These are phyloP conservation scores for Meloidogyne hapla DNA, from an alignment of 1,140 invertebrate species.

Conservation along the genomic window DNA sequence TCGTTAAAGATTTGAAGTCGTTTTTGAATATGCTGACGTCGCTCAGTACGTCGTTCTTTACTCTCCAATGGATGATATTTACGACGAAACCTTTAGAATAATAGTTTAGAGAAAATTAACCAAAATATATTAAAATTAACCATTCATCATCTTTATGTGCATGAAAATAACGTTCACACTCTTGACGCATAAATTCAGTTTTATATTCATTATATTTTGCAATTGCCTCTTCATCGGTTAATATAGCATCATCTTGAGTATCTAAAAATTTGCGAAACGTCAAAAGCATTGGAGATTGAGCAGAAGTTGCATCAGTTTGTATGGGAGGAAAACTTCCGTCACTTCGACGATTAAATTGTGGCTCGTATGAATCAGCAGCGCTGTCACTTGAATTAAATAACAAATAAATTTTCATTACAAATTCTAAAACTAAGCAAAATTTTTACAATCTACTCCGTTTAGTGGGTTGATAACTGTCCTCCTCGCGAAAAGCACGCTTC, in stretches of 20 bases:
- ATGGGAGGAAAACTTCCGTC: background rate
- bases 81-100: slow-evolving; percentile 84
- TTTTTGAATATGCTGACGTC: slow-evolving; percentile 78
- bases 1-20: slow-evolving; percentile 87
- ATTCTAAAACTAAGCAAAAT: background rate
- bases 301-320: slow-evolving; percentile 1
- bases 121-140: slow-evolving; percentile 70
- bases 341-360: slow-evolving; percentile 35
- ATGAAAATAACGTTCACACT: slow-evolving; percentile 97
- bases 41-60: slow-evolving; percentile 83
- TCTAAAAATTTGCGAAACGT: slow-evolving; percentile 93
- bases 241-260: slow-evolving; percentile 90
- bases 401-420: background rate
- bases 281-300: slow-evolving; percentile 69
- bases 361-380: slow-evolving; percentile 52
- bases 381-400: slow-evolving; percentile 32
- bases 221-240: slow-evolving; percentile 83
- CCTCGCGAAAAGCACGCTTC: slow-evolving; percentile 11
- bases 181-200: slow-evolving; percentile 87
- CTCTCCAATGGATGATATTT: slow-evolving; percentile 98
- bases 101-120: slow-evolving; percentile 23
- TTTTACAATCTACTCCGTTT: slow-evolving; percentile 17
- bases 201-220: slow-evolving; percentile 93
- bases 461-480: background rate
- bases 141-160: slow-evolving; percentile 99